Evolutionary conservation across 2,797 vertebrate species (phyloP).

Genomic region (Buceros bicornis): DNA sequence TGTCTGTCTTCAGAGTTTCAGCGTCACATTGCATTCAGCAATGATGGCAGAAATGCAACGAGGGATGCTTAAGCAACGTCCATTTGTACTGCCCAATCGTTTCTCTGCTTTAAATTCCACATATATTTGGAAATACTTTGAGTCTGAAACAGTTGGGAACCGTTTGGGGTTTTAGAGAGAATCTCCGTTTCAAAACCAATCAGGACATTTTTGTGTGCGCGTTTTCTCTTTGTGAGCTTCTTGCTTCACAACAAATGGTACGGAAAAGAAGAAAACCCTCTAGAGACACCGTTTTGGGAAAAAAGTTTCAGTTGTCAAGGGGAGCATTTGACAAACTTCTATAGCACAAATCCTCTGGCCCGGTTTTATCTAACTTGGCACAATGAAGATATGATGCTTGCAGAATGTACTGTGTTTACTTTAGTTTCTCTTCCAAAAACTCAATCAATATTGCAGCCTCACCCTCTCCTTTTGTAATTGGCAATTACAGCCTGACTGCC

Average conservation of each 20-base stretch:
- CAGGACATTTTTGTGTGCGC: not conserved
- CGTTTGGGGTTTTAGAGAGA: conserved; percentile 16
- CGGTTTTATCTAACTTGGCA: conserved; percentile 62
- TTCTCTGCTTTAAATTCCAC: not conserved
- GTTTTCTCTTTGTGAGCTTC: not conserved
- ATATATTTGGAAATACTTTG: not conserved
- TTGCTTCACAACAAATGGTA: not conserved
- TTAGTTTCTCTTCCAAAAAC: conserved; percentile 47
- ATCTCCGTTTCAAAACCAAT: conserved; percentile 16
- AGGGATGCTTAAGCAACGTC: not conserved
- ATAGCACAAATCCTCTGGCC: conserved; percentile 54
- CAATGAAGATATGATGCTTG: conserved; percentile 35
- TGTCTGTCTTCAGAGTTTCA: conserved; percentile 32
- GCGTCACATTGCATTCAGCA: conserved; percentile 23
- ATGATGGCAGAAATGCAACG: not conserved
- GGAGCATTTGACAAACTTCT: conserved; percentile 54
- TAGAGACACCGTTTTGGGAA: conserved; percentile 38
- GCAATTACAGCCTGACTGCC: conserved; percentile 41
- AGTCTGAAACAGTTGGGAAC: conserved; percentile 35
- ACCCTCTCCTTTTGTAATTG: conserved; percentile 47
- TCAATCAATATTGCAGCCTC: conserved; percentile 64
- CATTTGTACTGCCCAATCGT: not conserved
- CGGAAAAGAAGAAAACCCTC: not conserved
- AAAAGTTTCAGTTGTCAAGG: conserved; percentile 29
- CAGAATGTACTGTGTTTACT: conserved; percentile 55